A percentile compares a stretch with the other conserved stretches of the same genome.
Conservation (phyloP, 1,140 invertebrate genomes). For the Triops cancriformis region DNA sequence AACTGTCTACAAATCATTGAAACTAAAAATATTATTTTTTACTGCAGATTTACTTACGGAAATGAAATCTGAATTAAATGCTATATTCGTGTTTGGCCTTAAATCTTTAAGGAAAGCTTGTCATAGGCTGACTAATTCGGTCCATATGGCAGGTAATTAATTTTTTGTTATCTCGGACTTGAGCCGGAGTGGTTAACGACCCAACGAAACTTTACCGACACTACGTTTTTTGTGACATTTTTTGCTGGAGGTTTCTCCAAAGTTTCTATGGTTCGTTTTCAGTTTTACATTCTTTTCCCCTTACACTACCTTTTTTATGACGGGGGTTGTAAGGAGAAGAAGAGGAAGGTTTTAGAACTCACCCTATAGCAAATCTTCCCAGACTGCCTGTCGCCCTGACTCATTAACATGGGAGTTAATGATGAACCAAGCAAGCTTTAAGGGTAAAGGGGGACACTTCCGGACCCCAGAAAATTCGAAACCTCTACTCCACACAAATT, state of each 20-base stretch:
- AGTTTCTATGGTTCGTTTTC: not conserved
- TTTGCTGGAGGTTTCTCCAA: not conserved
- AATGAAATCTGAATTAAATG: too few relatives aligned
- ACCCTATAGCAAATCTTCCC: not conserved
- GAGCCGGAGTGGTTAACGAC: conserved; percentile 1
- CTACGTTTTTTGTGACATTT: not conserved
- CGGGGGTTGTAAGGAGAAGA: not conserved
- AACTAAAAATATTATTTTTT: too few relatives aligned
- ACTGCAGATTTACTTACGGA: too few relatives aligned
- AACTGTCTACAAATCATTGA: too few relatives aligned
- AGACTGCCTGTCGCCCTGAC: conserved; percentile 8
- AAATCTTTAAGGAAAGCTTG: not conserved
- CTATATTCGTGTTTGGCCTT: not conserved
- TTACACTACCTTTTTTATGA: not conserved
- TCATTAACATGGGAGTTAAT: conserved; percentile 14
- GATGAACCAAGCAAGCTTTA: conserved; percentile 2
- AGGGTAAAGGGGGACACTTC: not conserved
- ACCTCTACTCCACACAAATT: not conserved
- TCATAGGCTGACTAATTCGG: not conserved
- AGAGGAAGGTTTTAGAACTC: not conserved
- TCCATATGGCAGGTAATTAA: conserved; percentile 10
- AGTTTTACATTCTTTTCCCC: not conserved
- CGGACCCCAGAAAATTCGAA: not conserved
- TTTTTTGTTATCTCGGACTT: not conserved
- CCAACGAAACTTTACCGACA: not conserved